Percentiles rank a stretch among this genome's conserved stretches.
phyloP scores from a whole-genome alignment of 2,113 vertebrate genomes.

The Neodontobutis hainanensis region DNA sequence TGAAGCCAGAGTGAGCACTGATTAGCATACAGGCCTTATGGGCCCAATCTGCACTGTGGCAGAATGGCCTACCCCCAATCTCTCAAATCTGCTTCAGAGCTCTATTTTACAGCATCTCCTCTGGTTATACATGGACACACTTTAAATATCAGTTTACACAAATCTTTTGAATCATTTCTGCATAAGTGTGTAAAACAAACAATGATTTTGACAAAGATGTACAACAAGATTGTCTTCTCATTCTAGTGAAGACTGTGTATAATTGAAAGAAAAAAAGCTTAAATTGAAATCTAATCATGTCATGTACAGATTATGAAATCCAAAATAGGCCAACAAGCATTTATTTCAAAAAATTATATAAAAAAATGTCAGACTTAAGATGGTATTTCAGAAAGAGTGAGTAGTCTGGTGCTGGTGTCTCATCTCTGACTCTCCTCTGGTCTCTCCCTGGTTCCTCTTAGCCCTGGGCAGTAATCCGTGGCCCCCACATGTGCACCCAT shows the following conservation, averaged over 20 bases:
- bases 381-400: constrained; percentile 22
- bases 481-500: constrained; percentile 69
- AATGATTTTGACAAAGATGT: not conserved
- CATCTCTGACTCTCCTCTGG: constrained; percentile 46
- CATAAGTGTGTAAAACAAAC: not conserved
- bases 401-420: constrained; percentile 54
- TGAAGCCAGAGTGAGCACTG: constrained; percentile 62
- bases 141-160: not conserved
- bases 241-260: not conserved
- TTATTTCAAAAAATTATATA: not conserved
- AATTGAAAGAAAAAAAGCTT: too few relatives aligned
- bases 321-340: too few relatives aligned
- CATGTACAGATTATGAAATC: too few relatives aligned
- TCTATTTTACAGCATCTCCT: constrained; percentile 23
- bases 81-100: constrained; percentile 22
- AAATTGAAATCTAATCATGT: too few relatives aligned
- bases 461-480: constrained; percentile 75
- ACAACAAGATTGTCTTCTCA: not conserved
- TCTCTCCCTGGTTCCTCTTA: constrained; percentile 63
- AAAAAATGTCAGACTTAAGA: constrained; percentile 36
- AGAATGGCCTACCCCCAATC: constrained; percentile 41
- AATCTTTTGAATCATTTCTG: not conserved
- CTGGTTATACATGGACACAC: constrained; percentile 10
- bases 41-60: constrained; percentile 73
- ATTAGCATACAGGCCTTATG: constrained; percentile 79